Evolutionary conservation across 2,888 invertebrate genomes (phyloP).

Genomic region (Philereme transversata): DNA sequence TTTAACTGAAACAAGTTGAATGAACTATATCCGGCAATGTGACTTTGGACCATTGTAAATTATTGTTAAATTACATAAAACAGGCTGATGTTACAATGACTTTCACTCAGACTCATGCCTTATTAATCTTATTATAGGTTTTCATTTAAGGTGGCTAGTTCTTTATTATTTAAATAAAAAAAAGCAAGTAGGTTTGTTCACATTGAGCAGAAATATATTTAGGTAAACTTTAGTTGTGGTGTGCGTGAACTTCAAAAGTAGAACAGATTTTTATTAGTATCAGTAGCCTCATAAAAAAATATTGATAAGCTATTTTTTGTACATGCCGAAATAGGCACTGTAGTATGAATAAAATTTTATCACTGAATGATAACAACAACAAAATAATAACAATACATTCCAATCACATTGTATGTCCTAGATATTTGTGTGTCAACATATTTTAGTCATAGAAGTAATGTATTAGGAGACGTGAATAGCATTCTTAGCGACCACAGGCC

Average conservation of each 20-base stretch:
- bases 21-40: not conserved
- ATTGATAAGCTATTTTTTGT: too few relatives aligned
- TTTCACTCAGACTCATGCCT: too few relatives aligned
- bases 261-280: not conserved
- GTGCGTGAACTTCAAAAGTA: not conserved
- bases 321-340: not conserved
- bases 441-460: not conserved
- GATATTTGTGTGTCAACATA: not conserved
- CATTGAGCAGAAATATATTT: too few relatives aligned
- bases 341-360: conserved; percentile 3
- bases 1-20: not conserved
- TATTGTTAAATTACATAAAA: too few relatives aligned
- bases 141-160: too few relatives aligned
- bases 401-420: not conserved
- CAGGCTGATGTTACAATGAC: too few relatives aligned
- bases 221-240: too few relatives aligned
- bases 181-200: too few relatives aligned
- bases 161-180: too few relatives aligned
- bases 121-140: too few relatives aligned
- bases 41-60: not conserved
- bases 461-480: conserved; percentile 20
- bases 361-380: conserved; percentile 6
- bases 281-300: not conserved
- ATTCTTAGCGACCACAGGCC: conserved; percentile 36
- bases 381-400: conserved; percentile 8